Evolutionary conservation across 2,888 invertebrate genomes (phyloP).

Genomic region (Pristionchus fissidentatus): DNA sequence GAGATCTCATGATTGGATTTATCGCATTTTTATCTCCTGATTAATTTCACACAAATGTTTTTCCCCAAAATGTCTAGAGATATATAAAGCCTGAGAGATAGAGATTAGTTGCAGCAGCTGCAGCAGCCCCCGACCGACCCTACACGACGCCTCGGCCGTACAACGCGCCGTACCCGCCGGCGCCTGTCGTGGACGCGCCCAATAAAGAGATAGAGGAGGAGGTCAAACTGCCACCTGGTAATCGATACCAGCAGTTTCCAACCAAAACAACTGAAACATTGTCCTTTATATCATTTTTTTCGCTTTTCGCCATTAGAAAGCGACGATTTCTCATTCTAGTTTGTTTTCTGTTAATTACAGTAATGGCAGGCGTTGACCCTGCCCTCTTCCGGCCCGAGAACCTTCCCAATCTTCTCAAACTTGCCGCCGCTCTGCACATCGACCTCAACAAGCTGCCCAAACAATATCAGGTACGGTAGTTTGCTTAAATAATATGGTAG

Average conservation of each 20-base stretch:
- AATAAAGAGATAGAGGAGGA: neutral
- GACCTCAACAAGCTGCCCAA: constrained; percentile 45
- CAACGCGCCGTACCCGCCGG: constrained; percentile 13
- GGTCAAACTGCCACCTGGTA: constrained; percentile 19
- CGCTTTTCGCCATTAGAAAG: neutral
- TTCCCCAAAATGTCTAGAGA: too few species aligned
- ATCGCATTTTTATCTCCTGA: too few species aligned
- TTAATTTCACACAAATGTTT: too few species aligned
- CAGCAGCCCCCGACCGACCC: neutral
- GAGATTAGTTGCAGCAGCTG: too few species aligned
- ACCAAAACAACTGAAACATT: too few species aligned
- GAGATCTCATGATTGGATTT: too few species aligned
- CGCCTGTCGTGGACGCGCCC: neutral
- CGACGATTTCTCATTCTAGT: neutral
- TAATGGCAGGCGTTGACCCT: constrained; percentile 46
- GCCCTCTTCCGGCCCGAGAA: constrained; percentile 45
- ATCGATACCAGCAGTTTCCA: too few species aligned
- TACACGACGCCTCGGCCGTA: neutral
- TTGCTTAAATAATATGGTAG: neutral
- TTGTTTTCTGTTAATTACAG: too few species aligned
- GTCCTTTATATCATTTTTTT: neutral
- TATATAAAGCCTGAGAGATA: too few species aligned
- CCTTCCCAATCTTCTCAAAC: constrained; percentile 43
- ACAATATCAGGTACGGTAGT: constrained; percentile 19
- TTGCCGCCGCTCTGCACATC: constrained; percentile 34